These are phyloP conservation scores for Labroides dimidiatus DNA, from an alignment of 2,797 vertebrate species.

Conservation along the genomic window DNA sequence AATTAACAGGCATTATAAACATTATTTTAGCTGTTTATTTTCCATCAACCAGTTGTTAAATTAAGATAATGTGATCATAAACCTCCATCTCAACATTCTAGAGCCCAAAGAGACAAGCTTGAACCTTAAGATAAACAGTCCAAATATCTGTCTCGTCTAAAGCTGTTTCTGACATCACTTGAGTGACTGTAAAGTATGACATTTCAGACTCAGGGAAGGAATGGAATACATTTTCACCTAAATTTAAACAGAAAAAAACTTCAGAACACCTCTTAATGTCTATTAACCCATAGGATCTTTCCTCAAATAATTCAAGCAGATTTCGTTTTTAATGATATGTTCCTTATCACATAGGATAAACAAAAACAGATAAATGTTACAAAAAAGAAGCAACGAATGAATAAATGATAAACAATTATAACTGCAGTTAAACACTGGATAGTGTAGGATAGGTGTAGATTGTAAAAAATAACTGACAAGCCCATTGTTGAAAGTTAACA, in stretches of 20 bases:
- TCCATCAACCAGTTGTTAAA: not conserved
- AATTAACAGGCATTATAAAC: not conserved
- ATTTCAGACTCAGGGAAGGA: too few relatives aligned
- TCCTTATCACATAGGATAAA: not conserved
- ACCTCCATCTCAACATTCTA: not conserved
- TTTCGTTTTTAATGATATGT: not conserved
- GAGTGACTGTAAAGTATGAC: too few relatives aligned
- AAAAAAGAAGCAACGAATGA: not conserved
- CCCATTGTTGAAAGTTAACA: too few relatives aligned
- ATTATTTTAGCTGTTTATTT: not conserved
- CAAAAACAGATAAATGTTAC: not conserved
- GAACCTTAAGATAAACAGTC: too few relatives aligned
- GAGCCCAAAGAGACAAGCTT: not conserved
- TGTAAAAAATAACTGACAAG: too few relatives aligned
- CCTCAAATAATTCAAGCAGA: too few relatives aligned
- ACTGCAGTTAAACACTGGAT: too few relatives aligned
- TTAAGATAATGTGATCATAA: not conserved
- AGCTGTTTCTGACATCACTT: too few relatives aligned
- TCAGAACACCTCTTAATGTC: too few relatives aligned
- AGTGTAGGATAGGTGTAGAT: too few relatives aligned
- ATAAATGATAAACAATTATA: too few relatives aligned
- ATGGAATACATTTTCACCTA: not conserved
- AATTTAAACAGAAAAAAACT: not conserved
- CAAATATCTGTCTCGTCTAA: too few relatives aligned
- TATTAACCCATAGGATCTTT: not conserved